Base-by-base conservation (phyloP, 2,113 vertebrate genomes). In the Nycticorax nycticorax region DNA sequence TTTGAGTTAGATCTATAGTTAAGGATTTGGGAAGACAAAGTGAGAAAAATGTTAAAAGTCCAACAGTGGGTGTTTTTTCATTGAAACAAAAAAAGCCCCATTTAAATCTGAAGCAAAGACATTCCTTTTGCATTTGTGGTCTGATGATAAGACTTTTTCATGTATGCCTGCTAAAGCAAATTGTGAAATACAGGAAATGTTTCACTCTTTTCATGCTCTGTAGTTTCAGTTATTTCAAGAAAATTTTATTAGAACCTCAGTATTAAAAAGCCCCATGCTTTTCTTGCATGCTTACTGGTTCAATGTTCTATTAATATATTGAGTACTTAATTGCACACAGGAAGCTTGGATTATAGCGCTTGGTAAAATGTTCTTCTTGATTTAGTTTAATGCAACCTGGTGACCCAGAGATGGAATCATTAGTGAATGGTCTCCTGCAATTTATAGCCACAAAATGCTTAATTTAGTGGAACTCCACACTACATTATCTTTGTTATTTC, bases 331-430 rank as follows among this genome's bases (percentile, higher is more conserved):
- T 67, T 93, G 47, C 59, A 77, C 47, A 26, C 37, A 88, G 82
- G 79, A 92, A 92, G 33, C 50, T 74, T 94, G n/a, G 47, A 77
- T 93, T 79, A 59, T n/a, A 93, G 55, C 1, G 1, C 47, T 83
- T 86, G 45, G 41, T 93, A 92, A 88, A 90, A 88, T 71, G 30
- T 79, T 43, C 41, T 71, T 59, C 52, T 69, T 95, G 62, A 74
- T 90, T 86, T 93, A 77, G 37, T 86, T 92, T 92, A 86, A 74
- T 89, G 47, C 79, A 94, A 55, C 52, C 41, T 74, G 67, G 50
- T 96, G 67, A 95, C 82, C 45, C 63, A 80, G 78, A 92, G 95
- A 62, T 80, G 50, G 71, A 75, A 66, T 67, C 30, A 24, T 71
- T 90, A 93, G 41, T 45, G n/a, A 83, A 77, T 55, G 32, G 26